Evolutionary conservation across 2,113 vertebrate genomes (phyloP), one percentile per base, ranked within the genome.

Genomic region (Kryptolebias marmoratus): DNA sequence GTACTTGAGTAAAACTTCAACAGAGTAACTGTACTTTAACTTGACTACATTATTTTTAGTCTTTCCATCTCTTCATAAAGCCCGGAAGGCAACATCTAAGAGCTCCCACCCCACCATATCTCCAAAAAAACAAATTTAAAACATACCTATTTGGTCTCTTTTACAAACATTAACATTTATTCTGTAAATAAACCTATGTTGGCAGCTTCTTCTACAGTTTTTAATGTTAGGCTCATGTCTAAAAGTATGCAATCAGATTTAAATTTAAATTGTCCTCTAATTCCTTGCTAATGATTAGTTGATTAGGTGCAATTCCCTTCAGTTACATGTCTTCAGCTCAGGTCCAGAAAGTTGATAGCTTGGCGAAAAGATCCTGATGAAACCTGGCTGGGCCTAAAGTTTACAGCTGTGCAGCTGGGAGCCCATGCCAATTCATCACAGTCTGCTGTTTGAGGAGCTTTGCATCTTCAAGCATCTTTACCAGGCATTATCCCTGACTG

Each of bases 351-450:
- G 79, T 79, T 86, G 87, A 90, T 86, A 85, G 78, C 81, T 81
- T 87, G 88, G 91, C 88, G 88, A 93, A 91, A 90, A 90, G 87
- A 70, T 78, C 81, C 82, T 86, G 86, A 92, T 89, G 90, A 90
- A 87, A 89, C 79, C 77, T 77, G 80, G 82, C 75, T 6, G 68
- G 30, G 64, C 74, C 84, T 86, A 65, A 85, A 87, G 78, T 32
- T 78, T 80, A 81, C 85, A 90, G 89, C 89, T 91, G 88, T 86
- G 84, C 73, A 36, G 77, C 74, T 52, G 30, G 52, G 71, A 79
- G 67, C 32, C 9, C 54, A 50, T 58, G 77, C 85, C 73, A 86
- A 81, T 82, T 90, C 81, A 84, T 91, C 87, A 79, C 77, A 75
- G 86, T 88, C 85, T 80, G 80, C 77, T 55, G 78, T 80, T 79